These are phyloP conservation scores for Leptinotarsa lineolata DNA, from an alignment of 1,140 invertebrate species.

Conservation along the genomic window DNA sequence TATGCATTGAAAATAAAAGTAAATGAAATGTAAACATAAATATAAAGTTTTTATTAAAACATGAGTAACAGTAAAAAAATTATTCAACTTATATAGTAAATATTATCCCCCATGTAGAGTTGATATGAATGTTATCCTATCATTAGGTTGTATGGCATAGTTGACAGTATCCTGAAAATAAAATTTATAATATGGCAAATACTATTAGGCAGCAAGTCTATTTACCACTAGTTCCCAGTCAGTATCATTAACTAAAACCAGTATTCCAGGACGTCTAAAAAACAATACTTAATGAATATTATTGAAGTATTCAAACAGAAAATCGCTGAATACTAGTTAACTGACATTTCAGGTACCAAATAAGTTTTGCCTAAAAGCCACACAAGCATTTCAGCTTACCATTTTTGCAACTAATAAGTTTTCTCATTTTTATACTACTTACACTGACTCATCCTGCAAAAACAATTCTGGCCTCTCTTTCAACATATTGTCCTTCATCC, in stretches of 20 bases:
- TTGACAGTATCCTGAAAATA: constrained; percentile 63
- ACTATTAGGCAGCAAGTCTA: background rate
- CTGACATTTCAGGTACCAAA: too few relatives aligned
- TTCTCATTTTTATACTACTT: constrained; percentile 54
- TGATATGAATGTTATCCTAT: constrained; percentile 45
- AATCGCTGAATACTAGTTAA: too few relatives aligned
- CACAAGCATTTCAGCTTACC: background rate
- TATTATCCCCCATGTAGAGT: constrained; percentile 45
- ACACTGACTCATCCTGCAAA: constrained; percentile 80
- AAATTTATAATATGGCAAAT: constrained; percentile 28
- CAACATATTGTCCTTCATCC: constrained; percentile 85
- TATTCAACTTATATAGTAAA: too few relatives aligned
- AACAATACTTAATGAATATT: constrained; percentile 15
- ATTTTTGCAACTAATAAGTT: constrained; percentile 13
- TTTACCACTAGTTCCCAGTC: constrained; percentile 90
- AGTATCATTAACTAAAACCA: constrained; percentile 89
- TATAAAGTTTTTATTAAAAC: too few relatives aligned
- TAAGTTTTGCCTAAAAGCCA: too few relatives aligned
- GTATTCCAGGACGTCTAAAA: constrained; percentile 83
- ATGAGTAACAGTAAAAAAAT: too few relatives aligned
- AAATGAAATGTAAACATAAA: too few relatives aligned
- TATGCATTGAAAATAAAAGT: too few relatives aligned
- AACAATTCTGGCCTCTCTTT: constrained; percentile 89
- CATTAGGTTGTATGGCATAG: constrained; percentile 43
- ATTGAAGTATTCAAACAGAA: background rate